phyloP scores from a whole-genome alignment of 2,797 vertebrate genomes.

The Tadarida brasiliensis region DNA sequence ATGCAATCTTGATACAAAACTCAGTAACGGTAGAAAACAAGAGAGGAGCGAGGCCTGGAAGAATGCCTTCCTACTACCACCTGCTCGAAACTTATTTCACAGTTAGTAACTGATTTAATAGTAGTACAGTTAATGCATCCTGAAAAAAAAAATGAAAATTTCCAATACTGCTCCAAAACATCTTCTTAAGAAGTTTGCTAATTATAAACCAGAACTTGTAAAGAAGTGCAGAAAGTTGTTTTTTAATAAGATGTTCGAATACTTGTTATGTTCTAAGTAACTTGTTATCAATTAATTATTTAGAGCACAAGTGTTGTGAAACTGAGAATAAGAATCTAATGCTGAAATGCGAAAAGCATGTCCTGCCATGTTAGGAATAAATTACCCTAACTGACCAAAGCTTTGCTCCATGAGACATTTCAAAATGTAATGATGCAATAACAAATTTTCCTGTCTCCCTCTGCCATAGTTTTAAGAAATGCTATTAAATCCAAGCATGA shows the following conservation, averaged over 20 bases:
- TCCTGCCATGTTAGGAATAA: slow-evolving; percentile 64
- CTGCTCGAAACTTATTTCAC: slow-evolving; percentile 17
- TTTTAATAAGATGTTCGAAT: slow-evolving; percentile 63
- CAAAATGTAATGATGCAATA: slow-evolving; percentile 59
- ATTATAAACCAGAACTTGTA: slow-evolving; percentile 62
- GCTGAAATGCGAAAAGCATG: slow-evolving; percentile 66
- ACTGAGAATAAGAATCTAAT: slow-evolving; percentile 57
- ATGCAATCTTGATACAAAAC: slow-evolving; percentile 38
- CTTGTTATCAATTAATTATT: slow-evolving; percentile 58
- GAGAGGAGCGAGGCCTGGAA: background rate
- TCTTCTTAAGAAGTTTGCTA: slow-evolving; percentile 58
- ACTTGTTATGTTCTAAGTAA: slow-evolving; percentile 60
- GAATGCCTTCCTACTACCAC: background rate
- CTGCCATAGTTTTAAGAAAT: slow-evolving; percentile 59
- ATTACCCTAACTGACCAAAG: slow-evolving; percentile 69
- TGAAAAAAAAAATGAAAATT: slow-evolving; percentile 39
- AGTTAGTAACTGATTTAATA: slow-evolving; percentile 51
- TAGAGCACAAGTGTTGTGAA: slow-evolving; percentile 22
- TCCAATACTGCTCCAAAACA: slow-evolving; percentile 30
- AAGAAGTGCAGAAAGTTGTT: background rate
- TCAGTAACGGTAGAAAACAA: slow-evolving; percentile 23
- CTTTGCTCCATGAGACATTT: slow-evolving; percentile 54
- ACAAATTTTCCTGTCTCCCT: slow-evolving; percentile 57
- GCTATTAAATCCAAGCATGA: slow-evolving; percentile 49
- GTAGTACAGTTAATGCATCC: slow-evolving; percentile 14